Evolutionary conservation across 53 echinoderm and acorn worm species (phyloP).

Genomic region (Temnopleurus reevesii): DNA sequence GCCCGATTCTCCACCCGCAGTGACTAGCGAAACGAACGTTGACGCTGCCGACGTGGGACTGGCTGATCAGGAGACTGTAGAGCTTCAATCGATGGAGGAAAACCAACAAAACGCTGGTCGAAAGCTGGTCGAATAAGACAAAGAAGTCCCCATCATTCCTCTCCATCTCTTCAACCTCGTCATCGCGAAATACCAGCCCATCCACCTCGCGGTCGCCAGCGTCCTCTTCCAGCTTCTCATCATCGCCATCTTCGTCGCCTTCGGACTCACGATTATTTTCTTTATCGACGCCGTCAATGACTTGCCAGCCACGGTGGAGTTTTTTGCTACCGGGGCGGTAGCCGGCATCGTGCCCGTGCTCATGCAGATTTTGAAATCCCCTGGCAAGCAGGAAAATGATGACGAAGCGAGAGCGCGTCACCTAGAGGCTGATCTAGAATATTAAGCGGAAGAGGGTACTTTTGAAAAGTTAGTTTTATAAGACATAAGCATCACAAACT

Average conservation of each 20-base stretch:
- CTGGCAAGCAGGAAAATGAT: conserved; percentile 72
- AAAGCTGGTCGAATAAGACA: conserved; percentile 34
- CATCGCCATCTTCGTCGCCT: conserved; percentile 64
- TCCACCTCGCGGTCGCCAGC: conserved; percentile 62
- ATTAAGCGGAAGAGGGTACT: conserved; percentile 50
- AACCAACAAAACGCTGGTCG: not conserved
- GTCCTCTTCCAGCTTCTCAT: conserved; percentile 62
- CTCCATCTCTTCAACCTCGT: conserved; percentile 71
- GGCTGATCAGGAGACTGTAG: not conserved
- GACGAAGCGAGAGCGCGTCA: conserved; percentile 64
- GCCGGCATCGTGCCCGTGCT: conserved; percentile 79
- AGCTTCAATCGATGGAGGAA: not conserved
- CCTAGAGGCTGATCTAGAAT: conserved; percentile 62
- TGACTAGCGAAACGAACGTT: not conserved
- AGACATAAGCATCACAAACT: too few species aligned
- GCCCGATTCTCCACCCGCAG: not conserved
- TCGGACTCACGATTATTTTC: conserved; percentile 78
- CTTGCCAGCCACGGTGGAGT: conserved; percentile 69
- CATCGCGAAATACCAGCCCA: conserved; percentile 72
- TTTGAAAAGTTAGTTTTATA: conserved; percentile 13
- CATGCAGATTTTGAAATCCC: conserved; percentile 71
- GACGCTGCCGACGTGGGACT: not conserved
- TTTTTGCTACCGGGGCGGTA: conserved; percentile 79
- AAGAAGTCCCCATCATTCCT: conserved; percentile 67
- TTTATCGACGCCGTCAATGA: conserved; percentile 72